Conservation (phyloP, 2,113 vertebrate genomes). For the Furnarius figulus region DNA sequence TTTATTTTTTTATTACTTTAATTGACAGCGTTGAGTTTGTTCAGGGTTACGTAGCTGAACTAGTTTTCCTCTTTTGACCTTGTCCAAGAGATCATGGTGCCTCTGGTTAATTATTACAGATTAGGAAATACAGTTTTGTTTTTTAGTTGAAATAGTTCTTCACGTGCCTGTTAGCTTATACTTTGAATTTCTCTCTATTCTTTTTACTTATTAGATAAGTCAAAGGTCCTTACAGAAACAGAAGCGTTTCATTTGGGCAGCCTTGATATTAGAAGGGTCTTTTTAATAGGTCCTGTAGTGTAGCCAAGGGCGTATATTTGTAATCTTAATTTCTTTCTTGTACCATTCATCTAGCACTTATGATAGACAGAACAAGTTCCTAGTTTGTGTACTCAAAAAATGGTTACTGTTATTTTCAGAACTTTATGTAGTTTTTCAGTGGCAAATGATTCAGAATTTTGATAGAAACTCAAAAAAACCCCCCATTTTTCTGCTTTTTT, state of each 20-base stretch:
- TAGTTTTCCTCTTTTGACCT: background rate
- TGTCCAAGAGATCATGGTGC: background rate
- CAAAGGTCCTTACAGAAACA: background rate
- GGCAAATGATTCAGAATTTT: background rate
- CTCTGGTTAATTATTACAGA: conserved; percentile 32
- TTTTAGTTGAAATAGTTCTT: background rate
- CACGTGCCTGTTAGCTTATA: background rate
- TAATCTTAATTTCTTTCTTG: background rate
- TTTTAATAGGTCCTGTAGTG: background rate
- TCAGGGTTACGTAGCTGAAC: background rate
- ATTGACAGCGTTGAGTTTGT: background rate
- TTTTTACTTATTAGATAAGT: background rate
- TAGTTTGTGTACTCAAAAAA: background rate
- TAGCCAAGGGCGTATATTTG: background rate
- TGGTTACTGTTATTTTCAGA: background rate
- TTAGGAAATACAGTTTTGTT: background rate
- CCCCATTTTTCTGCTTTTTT: background rate
- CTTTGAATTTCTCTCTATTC: background rate
- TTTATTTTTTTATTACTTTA: background rate
- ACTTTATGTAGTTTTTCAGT: background rate
- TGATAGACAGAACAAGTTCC: background rate
- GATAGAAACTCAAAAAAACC: background rate
- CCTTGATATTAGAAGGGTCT: background rate
- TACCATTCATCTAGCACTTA: background rate
- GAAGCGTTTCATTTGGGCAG: background rate